phyloP scores from a whole-genome alignment of 1,140 invertebrate species.

The Trichonephila clavata region DNA sequence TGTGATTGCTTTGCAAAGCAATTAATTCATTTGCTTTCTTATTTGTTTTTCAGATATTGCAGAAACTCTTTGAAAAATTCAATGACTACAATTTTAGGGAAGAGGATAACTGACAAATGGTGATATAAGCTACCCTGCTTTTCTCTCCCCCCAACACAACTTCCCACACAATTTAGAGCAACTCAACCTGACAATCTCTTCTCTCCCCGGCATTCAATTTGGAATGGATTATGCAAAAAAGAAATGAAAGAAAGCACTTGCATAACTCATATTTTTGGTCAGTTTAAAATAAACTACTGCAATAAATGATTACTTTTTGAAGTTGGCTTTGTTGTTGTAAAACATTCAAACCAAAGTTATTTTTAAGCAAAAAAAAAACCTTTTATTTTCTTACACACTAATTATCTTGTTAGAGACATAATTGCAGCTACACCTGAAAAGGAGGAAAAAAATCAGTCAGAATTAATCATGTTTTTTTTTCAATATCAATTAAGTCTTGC shows the following conservation, averaged over 20 bases:
- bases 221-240: background rate
- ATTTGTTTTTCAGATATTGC: conserved; percentile 11
- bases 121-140: background rate
- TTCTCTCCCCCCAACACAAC: background rate
- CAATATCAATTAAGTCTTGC: no score
- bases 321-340: background rate
- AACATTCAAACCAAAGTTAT: no score
- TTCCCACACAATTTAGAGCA: background rate
- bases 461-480: background rate
- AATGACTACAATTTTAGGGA: conserved; percentile 35
- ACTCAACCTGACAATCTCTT: background rate
- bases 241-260: background rate
- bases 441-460: background rate
- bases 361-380: no score
- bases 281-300: background rate
- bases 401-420: conserved; percentile 87
- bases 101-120: conserved; percentile 25
- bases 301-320: conserved; percentile 14
- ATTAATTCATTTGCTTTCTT: no score
- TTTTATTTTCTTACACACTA: background rate
- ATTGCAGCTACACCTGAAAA: conserved; percentile 87
- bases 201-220: background rate
- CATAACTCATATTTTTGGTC: background rate
- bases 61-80: conserved; percentile 38
- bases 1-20: no score